Evolutionary conservation across 2,797 vertebrate genomes (phyloP).

Genomic region (Muscicapa striata): DNA sequence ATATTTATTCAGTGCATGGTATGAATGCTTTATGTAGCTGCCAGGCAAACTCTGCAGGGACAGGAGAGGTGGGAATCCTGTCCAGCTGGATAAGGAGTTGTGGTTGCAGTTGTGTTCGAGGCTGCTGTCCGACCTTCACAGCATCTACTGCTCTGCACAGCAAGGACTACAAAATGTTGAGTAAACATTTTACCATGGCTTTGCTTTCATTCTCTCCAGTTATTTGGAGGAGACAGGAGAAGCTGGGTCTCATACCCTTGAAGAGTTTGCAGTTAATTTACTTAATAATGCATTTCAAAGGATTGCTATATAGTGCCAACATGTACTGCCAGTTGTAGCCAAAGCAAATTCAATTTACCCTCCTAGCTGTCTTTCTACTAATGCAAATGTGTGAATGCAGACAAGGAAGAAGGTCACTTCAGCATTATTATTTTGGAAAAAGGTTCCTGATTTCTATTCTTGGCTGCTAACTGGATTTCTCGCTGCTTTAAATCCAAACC

Average conservation of each 20-base stretch:
- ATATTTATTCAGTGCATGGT: background rate
- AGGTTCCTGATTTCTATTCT: background rate
- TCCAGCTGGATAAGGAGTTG: background rate
- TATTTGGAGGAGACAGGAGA: background rate
- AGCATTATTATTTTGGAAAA: background rate
- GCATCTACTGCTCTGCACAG: background rate
- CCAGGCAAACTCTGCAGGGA: background rate
- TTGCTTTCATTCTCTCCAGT: background rate
- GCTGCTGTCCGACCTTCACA: background rate
- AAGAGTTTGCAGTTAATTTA: background rate
- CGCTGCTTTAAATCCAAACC: background rate
- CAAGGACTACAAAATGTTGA: background rate
- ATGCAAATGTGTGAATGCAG: background rate
- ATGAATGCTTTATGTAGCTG: background rate
- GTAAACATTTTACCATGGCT: background rate
- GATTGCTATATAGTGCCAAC: background rate
- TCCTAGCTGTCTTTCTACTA: background rate
- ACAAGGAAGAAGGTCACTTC: background rate
- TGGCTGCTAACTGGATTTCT: background rate
- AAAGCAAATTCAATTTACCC: background rate
- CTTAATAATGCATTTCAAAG: background rate
- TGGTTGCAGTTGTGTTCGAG: background rate
- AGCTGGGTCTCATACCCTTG: background rate
- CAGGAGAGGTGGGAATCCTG: background rate
- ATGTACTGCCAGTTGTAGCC: background rate